Percentiles rank a stretch among this genome's conserved stretches.
Conservation (phyloP, 2,888 invertebrate species). For the Megalurothrips usitatus region DNA sequence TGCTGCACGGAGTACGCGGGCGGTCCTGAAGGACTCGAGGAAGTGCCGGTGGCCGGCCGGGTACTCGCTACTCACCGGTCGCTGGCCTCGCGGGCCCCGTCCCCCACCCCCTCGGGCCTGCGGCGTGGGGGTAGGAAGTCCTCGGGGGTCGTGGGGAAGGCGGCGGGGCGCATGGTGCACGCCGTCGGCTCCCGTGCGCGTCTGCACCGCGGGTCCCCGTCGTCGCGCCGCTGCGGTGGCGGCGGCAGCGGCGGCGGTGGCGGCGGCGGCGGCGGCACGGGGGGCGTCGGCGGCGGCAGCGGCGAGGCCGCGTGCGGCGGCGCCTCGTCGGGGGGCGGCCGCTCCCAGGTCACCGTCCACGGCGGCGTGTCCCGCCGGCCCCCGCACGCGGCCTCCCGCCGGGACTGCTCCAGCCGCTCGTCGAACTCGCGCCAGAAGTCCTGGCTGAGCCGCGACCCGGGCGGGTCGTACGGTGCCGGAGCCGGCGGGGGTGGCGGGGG, state of each 20-base stretch:
- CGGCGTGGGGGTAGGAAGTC: constrained; percentile 28
- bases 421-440: constrained; percentile 19
- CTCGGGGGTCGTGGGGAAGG: constrained; percentile 9
- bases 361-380: neutral
- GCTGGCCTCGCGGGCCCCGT: constrained; percentile 20
- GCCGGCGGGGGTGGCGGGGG: neutral
- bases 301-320: neutral
- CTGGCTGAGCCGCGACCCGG: neutral
- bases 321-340: neutral
- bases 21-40: no score
- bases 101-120: constrained; percentile 18
- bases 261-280: neutral
- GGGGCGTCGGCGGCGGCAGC: neutral
- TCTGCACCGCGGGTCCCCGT: neutral
- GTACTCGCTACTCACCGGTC: neutral
- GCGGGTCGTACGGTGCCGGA: constrained; percentile 32
- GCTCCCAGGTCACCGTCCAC: constrained; percentile 14
- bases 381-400: neutral
- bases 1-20: no score
- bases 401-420: neutral
- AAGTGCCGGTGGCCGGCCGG: no score
- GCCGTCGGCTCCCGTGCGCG: neutral
- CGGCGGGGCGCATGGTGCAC: neutral
- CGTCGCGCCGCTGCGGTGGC: neutral
- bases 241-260: constrained; percentile 18